Evolutionary conservation across 2,113 vertebrate species (phyloP).

Genomic region (Pyxicephalus adspersus): DNA sequence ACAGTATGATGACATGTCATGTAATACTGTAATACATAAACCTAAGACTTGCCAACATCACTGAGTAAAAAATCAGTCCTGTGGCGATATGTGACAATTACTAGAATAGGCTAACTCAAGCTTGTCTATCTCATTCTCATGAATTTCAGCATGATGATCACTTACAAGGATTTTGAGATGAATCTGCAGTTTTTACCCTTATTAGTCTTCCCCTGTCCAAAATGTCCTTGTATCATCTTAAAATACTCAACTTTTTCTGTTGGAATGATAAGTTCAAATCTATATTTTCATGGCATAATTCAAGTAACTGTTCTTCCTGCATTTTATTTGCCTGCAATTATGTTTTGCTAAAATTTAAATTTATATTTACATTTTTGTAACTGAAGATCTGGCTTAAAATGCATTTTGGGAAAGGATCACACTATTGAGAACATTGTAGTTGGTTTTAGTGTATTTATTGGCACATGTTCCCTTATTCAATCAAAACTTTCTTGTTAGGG

Average conservation of each 20-base stretch:
- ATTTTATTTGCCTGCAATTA: not conserved
- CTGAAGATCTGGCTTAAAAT: too few relatives aligned
- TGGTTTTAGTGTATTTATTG: too few relatives aligned
- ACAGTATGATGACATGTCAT: constrained; percentile 14
- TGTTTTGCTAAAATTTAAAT: not conserved
- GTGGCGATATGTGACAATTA: constrained; percentile 41
- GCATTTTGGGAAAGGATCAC: too few relatives aligned
- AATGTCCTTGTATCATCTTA: constrained; percentile 35
- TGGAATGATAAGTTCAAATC: constrained; percentile 18
- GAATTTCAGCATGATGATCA: constrained; percentile 37
- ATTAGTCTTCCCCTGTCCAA: constrained; percentile 38
- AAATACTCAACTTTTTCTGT: constrained; percentile 8
- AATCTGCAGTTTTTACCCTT: constrained; percentile 37
- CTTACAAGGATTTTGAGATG: constrained; percentile 28
- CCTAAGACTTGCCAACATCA: constrained; percentile 33
- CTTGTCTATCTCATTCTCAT: constrained; percentile 25
- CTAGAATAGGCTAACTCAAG: constrained; percentile 23
- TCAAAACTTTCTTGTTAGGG: too few relatives aligned
- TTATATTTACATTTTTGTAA: too few relatives aligned
- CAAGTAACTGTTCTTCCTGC: not conserved
- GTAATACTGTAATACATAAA: constrained; percentile 15
- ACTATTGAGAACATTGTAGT: too few relatives aligned
- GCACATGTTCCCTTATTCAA: too few relatives aligned
- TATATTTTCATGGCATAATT: constrained; percentile 4
- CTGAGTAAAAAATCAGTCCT: constrained; percentile 18